phyloP scores from a whole-genome alignment of 1,140 invertebrate species.

The Cryptotermes secundus region DNA sequence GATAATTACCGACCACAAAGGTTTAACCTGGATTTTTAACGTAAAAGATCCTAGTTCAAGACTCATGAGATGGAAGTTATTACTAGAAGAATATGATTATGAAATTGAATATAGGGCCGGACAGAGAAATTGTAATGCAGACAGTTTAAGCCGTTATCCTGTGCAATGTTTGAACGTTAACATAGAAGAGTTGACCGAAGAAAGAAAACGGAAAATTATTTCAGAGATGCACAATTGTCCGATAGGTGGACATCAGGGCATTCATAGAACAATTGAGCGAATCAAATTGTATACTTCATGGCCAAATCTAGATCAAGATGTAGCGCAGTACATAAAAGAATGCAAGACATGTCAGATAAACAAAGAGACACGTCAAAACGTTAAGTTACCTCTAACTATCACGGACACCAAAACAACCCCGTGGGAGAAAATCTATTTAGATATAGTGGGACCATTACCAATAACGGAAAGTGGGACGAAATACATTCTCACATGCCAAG shows the following conservation, averaged over 20 bases:
- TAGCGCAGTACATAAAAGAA: conserved; percentile 41
- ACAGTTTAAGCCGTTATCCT: too few relatives aligned
- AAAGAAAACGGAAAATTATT: too few relatives aligned
- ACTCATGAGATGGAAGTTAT: too few relatives aligned
- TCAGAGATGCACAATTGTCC: conserved; percentile 34
- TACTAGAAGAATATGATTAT: too few relatives aligned
- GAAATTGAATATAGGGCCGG: too few relatives aligned
- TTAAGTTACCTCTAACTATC: conserved; percentile 38
- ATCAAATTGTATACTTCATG: conserved; percentile 22
- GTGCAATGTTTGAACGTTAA: too few relatives aligned
- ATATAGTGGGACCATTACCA: conserved; percentile 38
- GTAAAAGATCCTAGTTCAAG: too few relatives aligned
- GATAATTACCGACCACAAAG: too few relatives aligned
- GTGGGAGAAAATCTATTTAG: conserved; percentile 38
- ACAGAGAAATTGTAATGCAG: too few relatives aligned
- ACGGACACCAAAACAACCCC: conserved; percentile 35
- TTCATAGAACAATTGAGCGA: conserved; percentile 22
- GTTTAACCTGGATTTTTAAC: too few relatives aligned
- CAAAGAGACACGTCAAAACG: conserved; percentile 39
- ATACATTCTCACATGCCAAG: conserved; percentile 43
- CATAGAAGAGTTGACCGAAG: too few relatives aligned
- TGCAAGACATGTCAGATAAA: conserved; percentile 43
- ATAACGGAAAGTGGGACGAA: conserved; percentile 38
- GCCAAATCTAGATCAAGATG: background rate
- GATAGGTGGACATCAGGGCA: conserved; percentile 26